Evolutionary conservation across 2,797 vertebrate genomes (phyloP).

Genomic region (Taenioides sp.): DNA sequence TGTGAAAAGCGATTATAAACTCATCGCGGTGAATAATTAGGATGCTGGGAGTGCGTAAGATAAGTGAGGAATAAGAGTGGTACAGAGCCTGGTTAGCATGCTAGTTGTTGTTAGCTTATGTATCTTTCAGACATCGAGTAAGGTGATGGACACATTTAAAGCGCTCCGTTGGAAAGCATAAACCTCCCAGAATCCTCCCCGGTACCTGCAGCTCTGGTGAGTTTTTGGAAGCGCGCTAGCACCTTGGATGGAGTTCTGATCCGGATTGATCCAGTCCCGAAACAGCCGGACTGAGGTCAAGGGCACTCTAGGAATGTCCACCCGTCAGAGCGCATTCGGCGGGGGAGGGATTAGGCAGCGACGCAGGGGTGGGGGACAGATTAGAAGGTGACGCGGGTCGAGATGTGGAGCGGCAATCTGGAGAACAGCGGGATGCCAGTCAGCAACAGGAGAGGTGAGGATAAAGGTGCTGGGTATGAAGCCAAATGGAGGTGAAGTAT

Average conservation of each 20-base stretch:
- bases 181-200: constrained; percentile 21
- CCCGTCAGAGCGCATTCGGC: constrained; percentile 54
- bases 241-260: constrained; percentile 46
- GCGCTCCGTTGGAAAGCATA: constrained; percentile 27
- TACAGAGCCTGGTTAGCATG: no score
- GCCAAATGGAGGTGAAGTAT: background rate
- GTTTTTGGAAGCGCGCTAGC: background rate
- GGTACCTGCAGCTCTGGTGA: constrained; percentile 35
- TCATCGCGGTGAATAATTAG: no score
- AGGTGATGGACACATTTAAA: constrained; percentile 20
- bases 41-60: no score
- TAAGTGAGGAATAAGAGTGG: no score
- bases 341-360: constrained; percentile 61
- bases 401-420: constrained; percentile 68
- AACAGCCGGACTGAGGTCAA: constrained; percentile 54
- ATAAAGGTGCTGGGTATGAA: background rate
- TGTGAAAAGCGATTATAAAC: no score
- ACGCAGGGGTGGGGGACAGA: constrained; percentile 44
- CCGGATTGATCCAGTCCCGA: constrained; percentile 62
- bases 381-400: constrained; percentile 60
- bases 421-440: constrained; percentile 38
- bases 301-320: constrained; percentile 58
- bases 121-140: no score
- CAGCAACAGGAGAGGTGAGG: constrained; percentile 31
- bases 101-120: no score